Base-by-base conservation (phyloP, 2,797 vertebrate species). In the Lacerta viridis region DNA sequence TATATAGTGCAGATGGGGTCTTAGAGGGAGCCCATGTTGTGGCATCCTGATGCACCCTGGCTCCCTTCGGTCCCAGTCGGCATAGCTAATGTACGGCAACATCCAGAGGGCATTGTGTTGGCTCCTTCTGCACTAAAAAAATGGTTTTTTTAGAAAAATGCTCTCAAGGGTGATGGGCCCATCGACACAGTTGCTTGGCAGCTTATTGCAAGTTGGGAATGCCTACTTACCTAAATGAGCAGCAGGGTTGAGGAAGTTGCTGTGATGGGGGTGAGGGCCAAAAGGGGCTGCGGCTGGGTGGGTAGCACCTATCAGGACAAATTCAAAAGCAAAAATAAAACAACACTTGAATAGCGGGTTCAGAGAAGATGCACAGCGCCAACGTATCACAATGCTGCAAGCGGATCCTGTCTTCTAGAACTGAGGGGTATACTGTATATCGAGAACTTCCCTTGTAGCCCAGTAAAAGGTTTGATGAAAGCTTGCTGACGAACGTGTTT, bases 241-340 rank as follows among this genome's bases (percentile, higher is more conserved):
- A 23, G 98, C 97, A 23, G 98, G 98, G 94, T 97, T 97, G 90
- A 99, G 98, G 91, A 99, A 99, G 97, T 98, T 99, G 95, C 98
- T 98, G 88, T 98, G 98, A 94, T 99, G 99, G 39, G 98, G 96
- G 0, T 98, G 98, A 81, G 98, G 98, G 87, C 98, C 98, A 4
- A 99, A 99, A 25, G 98, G 98, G 69, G 98, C 98, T 69, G 97
- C 98, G 0, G 98, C 96, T 41, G 98, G 98, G 80, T 99, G 99
- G 61, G 97, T 97, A 84, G 98, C 98, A 96, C 99, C 99, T 99
- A 95, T 61, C 84, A 91, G 91, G 88, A 82, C 93, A 93, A 92
- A 96, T 78, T 83, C 27, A 80, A 90, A 66, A 5, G 13, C 86
- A 87, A 72, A 93, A 20, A 74, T 39, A 84, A 55, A 46, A 84